Evolutionary conservation across 2,888 invertebrate species (phyloP).

Genomic region (Polyommatus iphigenia): DNA sequence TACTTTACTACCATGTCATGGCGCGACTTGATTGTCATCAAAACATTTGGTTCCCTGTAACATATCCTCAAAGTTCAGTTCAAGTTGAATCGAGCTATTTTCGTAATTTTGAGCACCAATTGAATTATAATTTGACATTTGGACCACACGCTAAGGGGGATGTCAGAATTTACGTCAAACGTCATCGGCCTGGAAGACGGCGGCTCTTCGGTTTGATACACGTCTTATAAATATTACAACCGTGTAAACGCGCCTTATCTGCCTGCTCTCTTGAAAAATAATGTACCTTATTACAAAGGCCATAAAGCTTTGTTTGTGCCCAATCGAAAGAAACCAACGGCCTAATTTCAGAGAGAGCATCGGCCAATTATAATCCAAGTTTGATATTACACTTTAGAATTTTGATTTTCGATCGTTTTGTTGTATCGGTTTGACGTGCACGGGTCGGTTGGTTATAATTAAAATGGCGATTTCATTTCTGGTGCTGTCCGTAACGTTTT

Average conservation of each 20-base stretch:
- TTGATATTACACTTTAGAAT: constrained; percentile 73
- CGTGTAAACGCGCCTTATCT: constrained; percentile 57
- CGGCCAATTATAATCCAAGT: constrained; percentile 75
- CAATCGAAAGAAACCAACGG: constrained; percentile 42
- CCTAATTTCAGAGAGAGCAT: constrained; percentile 57
- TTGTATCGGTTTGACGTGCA: constrained; percentile 64
- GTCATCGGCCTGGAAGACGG: constrained; percentile 77
- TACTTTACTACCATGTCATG: no score
- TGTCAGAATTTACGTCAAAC: constrained; percentile 78
- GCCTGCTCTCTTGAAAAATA: constrained; percentile 39
- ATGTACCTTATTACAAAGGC: constrained; percentile 35
- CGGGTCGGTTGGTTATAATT: constrained; percentile 69
- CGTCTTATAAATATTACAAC: constrained; percentile 74
- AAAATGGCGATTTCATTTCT: constrained; percentile 70
- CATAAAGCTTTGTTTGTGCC: constrained; percentile 41
- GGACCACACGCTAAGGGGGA: constrained; percentile 55
- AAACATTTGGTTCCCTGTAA: no score
- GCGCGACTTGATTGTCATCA: no score
- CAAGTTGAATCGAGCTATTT: neutral
- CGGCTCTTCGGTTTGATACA: constrained; percentile 74
- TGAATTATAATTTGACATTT: constrained; percentile 38
- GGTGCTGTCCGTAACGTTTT: constrained; percentile 48
- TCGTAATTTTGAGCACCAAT: neutral
- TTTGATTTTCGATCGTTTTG: constrained; percentile 75
- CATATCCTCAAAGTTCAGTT: no score